Conservation (phyloP, 2,113 vertebrate species). For the Globicephala melas region DNA sequence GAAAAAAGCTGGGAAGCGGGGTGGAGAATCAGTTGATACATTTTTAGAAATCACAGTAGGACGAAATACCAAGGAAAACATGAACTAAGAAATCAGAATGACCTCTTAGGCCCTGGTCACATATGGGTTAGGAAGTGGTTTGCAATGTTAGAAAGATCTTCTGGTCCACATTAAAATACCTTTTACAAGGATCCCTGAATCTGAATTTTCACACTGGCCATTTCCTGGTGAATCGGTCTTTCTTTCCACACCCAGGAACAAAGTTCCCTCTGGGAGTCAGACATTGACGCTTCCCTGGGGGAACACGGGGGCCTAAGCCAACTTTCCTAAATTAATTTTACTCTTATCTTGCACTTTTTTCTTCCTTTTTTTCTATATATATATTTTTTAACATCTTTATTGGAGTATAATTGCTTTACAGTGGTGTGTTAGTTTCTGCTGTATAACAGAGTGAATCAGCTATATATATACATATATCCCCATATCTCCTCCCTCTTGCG, state of each 20-base stretch:
- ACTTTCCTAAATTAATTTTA: neutral
- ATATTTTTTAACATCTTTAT: no score
- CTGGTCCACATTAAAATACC: neutral
- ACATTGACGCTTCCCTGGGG: neutral
- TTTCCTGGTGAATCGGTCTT: neutral
- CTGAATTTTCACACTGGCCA: neutral
- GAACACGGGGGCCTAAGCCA: neutral
- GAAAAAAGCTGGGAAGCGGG: neutral
- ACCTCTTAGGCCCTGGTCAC: neutral
- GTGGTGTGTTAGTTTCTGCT: no score
- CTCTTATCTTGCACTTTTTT: neutral
- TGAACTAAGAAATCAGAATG: neutral
- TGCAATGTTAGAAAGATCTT: neutral
- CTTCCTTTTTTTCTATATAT: no score
- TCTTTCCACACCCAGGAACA: neutral
- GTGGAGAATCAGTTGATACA: neutral
- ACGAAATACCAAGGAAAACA: neutral
- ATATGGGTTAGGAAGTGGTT: neutral
- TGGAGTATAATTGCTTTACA: no score
- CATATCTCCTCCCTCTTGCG: no score
- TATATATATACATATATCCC: no score
- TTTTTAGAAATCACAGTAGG: neutral
- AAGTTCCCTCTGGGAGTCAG: neutral
- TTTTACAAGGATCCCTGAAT: no score
- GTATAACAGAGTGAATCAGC: no score